A percentile compares a stretch with the other conserved stretches of the same genome.
Conservation (phyloP, 2,797 vertebrate genomes). For the Tympanoctomys barrerae region DNA sequence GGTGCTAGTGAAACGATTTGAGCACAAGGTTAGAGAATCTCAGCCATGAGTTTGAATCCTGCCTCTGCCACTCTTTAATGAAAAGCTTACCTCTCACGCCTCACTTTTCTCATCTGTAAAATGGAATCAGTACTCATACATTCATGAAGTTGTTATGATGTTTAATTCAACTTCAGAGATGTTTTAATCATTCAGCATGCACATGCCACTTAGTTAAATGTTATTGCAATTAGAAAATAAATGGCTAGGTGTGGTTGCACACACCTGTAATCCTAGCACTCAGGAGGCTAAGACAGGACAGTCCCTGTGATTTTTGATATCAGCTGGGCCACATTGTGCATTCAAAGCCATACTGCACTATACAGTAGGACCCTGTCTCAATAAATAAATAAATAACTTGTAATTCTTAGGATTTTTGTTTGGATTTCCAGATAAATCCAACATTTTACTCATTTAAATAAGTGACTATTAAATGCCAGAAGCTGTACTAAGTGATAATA, state of each 20-base stretch:
- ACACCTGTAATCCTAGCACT: not conserved
- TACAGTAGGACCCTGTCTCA: not conserved
- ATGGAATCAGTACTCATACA: not conserved
- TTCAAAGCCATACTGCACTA: not conserved
- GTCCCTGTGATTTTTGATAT: not conserved
- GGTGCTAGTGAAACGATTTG: not conserved
- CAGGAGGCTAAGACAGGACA: not conserved
- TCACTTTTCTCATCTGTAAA: not conserved
- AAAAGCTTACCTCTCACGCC: not conserved
- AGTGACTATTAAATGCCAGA: not conserved
- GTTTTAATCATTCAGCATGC: conserved; percentile 42
- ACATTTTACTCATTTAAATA: conserved; percentile 23
- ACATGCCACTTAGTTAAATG: not conserved
- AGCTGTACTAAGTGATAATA: not conserved
- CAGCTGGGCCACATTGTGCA: not conserved
- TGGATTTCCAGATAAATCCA: conserved; percentile 33
- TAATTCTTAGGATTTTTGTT: conserved; percentile 57
- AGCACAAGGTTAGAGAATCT: not conserved
- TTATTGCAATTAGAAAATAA: conserved; percentile 51
- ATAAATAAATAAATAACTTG: not conserved
- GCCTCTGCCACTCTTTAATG: not conserved
- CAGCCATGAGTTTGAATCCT: not conserved
- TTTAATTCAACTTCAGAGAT: conserved; percentile 45
- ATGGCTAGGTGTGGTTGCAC: not conserved
- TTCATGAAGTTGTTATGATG: not conserved